Evolutionary conservation across 2,113 vertebrate species (phyloP).

Genomic region (mouse (Mus musculus)): DNA sequence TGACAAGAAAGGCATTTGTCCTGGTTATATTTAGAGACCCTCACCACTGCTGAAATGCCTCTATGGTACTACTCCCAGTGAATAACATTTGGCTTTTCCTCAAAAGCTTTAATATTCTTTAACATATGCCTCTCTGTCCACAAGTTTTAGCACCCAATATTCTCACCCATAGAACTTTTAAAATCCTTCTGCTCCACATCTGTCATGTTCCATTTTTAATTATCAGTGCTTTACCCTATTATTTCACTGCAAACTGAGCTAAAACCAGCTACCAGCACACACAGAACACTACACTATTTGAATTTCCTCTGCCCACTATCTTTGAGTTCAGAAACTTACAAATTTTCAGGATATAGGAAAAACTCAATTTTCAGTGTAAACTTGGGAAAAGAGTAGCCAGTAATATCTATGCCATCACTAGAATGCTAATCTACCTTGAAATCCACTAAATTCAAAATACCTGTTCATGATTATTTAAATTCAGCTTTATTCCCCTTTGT

Average conservation of each 20-base stretch:
- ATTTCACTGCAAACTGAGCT: not conserved
- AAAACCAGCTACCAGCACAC: too few species aligned
- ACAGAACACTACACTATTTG: not conserved
- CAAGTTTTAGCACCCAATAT: not conserved
- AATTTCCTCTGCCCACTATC: not conserved
- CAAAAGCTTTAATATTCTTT: not conserved
- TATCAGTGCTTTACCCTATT: not conserved
- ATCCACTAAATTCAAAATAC: not conserved
- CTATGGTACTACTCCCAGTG: not conserved
- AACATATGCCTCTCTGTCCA: not conserved
- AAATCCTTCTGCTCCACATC: not conserved
- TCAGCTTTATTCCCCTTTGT: too few species aligned
- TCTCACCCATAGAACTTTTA: not conserved
- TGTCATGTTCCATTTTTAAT: not conserved
- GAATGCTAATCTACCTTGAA: not conserved
- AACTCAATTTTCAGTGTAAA: not conserved
- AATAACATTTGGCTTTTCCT: not conserved
- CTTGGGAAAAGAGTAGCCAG: not conserved
- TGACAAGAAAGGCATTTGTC: too few species aligned
- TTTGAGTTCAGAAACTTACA: not conserved
- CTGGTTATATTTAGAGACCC: too few species aligned
- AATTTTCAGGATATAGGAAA: not conserved
- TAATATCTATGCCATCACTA: not conserved
- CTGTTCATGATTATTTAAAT: not conserved
- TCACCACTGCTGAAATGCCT: not conserved